phyloP scores from a whole-genome alignment of 2,113 vertebrate genomes.

The Bothrops jararaca region DNA sequence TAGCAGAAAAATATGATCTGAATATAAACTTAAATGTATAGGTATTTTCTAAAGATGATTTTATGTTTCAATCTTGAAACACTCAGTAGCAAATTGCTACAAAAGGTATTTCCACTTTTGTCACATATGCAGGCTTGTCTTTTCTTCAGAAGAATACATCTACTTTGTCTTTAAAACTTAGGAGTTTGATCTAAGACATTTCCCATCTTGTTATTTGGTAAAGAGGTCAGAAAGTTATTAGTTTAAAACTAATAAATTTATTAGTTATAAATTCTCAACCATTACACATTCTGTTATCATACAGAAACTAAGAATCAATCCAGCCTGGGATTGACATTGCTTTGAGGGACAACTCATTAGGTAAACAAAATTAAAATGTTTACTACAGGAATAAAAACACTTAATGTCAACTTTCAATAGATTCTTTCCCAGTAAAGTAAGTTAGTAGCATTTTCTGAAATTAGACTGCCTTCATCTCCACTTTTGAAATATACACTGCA shows the following conservation, averaged over 20 bases:
- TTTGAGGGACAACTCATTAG: not conserved
- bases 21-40: not conserved
- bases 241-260: not conserved
- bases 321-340: not conserved
- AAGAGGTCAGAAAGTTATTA: not conserved
- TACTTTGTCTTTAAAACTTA: not conserved
- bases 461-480: not conserved
- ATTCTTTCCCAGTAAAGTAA: not conserved
- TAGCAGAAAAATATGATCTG: not conserved
- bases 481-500: not conserved
- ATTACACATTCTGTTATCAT: not conserved
- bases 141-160: not conserved
- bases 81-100: not conserved
- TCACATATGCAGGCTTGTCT: not conserved
- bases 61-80: not conserved
- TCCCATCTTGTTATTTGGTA: not conserved
- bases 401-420: not conserved
- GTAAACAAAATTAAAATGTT: not conserved
- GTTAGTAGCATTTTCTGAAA: not conserved
- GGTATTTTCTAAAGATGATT: not conserved
- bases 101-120: not conserved
- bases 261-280: not conserved
- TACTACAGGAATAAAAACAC: not conserved
- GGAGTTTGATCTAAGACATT: not conserved
- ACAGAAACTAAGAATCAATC: not conserved